Evolutionary conservation across 2,797 vertebrate genomes (phyloP).

Genomic region (Dryobates pubescens): DNA sequence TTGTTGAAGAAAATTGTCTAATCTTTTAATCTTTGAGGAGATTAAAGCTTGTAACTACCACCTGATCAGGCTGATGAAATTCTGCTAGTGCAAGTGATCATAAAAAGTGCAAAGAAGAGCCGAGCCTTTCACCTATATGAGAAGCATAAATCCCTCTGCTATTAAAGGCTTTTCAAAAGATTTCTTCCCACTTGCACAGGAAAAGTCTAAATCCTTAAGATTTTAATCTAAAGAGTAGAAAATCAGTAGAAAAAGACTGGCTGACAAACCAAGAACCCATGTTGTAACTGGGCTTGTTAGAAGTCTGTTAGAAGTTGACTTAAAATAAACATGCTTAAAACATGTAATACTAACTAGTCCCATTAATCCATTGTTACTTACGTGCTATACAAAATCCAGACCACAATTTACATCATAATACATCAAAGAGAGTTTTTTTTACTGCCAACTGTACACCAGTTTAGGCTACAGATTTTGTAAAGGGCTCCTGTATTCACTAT

Average conservation of each 20-base stretch:
- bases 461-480: neutral
- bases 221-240: neutral
- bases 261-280: neutral
- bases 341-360: neutral
- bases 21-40: conserved; percentile 63
- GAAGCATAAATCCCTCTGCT: neutral
- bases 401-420: neutral
- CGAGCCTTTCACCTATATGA: neutral
- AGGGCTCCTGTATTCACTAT: neutral
- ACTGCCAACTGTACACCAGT: neutral
- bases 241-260: neutral
- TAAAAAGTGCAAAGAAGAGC: conserved; percentile 10
- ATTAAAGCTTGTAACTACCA: conserved; percentile 52
- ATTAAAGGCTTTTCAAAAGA: neutral
- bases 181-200: neutral
- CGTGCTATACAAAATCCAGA: neutral
- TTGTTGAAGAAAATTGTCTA: conserved; percentile 23
- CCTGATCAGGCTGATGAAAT: conserved; percentile 57
- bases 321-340: neutral
- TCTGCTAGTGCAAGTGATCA: conserved; percentile 11
- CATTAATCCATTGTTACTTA: neutral
- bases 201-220: neutral
- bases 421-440: neutral
- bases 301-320: neutral
- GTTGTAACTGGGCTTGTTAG: neutral